These are phyloP conservation scores for Cardiocondyla obscurior DNA, from an alignment of 1,140 invertebrate species.

Conservation along the genomic window DNA sequence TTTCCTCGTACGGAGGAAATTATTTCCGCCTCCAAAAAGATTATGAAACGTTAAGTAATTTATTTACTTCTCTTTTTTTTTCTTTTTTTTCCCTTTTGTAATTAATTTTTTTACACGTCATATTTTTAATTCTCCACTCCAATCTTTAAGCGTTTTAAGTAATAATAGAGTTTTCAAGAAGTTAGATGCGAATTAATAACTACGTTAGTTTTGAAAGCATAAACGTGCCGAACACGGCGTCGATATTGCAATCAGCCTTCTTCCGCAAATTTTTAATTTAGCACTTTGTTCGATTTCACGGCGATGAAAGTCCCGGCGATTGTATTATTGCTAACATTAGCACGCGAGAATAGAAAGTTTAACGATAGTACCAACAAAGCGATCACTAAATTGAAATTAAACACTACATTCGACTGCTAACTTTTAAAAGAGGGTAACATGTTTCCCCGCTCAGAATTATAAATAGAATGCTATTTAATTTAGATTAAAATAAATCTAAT, in stretches of 20 bases:
- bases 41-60: too few species aligned
- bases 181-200: constrained; percentile 39
- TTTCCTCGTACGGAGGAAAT: too few species aligned
- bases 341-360: constrained; percentile 35
- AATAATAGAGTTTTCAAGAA: constrained; percentile 1
- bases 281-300: constrained; percentile 6
- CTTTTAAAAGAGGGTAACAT: not conserved
- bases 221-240: not conserved
- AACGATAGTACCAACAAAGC: not conserved
- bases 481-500: too few species aligned
- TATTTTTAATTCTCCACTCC: not conserved
- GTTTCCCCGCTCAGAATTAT: not conserved
- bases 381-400: not conserved
- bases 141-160: not conserved
- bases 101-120: not conserved
- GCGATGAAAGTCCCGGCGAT: constrained; percentile 12
- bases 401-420: not conserved
- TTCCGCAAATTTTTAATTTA: constrained; percentile 26
- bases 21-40: too few species aligned
- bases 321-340: not conserved
- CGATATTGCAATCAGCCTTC: not conserved
- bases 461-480: too few species aligned
- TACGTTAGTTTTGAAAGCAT: not conserved
- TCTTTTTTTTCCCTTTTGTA: too few species aligned
- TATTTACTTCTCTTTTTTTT: not conserved